Percentiles rank a stretch among this genome's conserved stretches.
Evolutionary conservation across 2,113 vertebrate species (phyloP).

Genomic region (Columbina picui): DNA sequence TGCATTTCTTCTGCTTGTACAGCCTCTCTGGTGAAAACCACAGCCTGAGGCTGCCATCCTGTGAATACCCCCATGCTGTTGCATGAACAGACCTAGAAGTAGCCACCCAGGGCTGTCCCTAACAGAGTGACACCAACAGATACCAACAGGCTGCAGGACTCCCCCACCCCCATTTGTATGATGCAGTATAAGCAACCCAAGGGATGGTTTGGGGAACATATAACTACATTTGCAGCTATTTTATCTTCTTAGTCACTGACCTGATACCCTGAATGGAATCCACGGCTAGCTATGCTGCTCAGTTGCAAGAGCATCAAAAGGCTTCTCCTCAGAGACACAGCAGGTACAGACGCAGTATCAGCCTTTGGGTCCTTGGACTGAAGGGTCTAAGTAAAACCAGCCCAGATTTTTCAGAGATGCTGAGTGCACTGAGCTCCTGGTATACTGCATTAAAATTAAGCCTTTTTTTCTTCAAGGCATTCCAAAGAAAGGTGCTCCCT

Average conservation of each 20-base stretch:
- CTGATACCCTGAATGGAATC: background rate
- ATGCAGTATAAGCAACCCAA: rapidly evolving
- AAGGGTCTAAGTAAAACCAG: background rate
- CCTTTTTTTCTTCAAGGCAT: background rate
- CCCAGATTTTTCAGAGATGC: background rate
- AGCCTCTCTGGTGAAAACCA: background rate
- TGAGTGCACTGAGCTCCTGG: background rate
- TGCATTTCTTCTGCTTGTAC: background rate
- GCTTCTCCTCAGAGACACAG: background rate
- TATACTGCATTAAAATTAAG: background rate
- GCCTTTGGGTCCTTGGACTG: background rate
- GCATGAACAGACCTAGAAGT: background rate
- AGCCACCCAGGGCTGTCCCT: background rate
- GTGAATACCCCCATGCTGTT: background rate
- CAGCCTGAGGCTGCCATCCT: background rate
- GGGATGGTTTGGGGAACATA: background rate
- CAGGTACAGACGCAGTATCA: background rate
- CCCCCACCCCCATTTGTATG: rapidly evolving
- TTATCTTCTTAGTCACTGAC: conserved; percentile 30
- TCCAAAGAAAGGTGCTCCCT: background rate
- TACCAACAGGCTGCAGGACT: background rate
- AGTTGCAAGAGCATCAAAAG: background rate
- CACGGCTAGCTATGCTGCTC: background rate
- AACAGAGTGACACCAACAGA: background rate
- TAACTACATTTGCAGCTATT: conserved; percentile 32